Evolutionary conservation across 2,113 vertebrate genomes (phyloP), one percentile per base, ranked within the genome.

Genomic region (Dasyornis broadbenti): DNA sequence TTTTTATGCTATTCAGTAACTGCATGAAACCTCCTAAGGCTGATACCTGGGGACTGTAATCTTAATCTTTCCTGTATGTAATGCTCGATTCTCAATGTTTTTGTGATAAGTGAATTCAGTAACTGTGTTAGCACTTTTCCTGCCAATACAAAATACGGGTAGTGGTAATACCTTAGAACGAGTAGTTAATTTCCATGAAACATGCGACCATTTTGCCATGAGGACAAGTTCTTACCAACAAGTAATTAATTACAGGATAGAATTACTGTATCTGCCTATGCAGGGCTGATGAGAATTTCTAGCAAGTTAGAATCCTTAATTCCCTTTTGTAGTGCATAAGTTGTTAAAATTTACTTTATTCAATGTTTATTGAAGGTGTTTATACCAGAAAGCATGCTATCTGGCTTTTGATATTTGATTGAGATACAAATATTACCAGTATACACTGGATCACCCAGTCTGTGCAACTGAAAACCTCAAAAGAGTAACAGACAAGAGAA

Each of bases 21-120:
- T 95, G 33, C 78, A 68, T 95, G 84, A 93, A 92, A 27, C 28
- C 30, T 87, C 16, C 7, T 82, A 47, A 44, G 33, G 21, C 21
- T 85, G 22, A 73, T 65, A 64, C 21, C 8, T 82, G 59, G 33
- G 56, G 19, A 82, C 49, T 66, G 22, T 57, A 56, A 64, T 89
- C 30, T 92, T 96, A 57, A 85, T 96, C 69, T 96, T 75, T 95
- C 85, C 44, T 73, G 65, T 77, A 30, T 71, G 8, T 95, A 82
- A 40, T 95, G 87, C 75, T 95, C 30, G 93, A 39, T 95, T 97
- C 84, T 75, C 79, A 95, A 17, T 92, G 50, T 20, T 79, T 54
- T 70, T 92, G 17, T 82, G 13, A 12, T 86, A 89, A 97, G 64
- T 69, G 85, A 76, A 60, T 95, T 71, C 37, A 31, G 1, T 61